phyloP scores from a whole-genome alignment of 2,113 vertebrate species.

The Syngnathus floridae region DNA sequence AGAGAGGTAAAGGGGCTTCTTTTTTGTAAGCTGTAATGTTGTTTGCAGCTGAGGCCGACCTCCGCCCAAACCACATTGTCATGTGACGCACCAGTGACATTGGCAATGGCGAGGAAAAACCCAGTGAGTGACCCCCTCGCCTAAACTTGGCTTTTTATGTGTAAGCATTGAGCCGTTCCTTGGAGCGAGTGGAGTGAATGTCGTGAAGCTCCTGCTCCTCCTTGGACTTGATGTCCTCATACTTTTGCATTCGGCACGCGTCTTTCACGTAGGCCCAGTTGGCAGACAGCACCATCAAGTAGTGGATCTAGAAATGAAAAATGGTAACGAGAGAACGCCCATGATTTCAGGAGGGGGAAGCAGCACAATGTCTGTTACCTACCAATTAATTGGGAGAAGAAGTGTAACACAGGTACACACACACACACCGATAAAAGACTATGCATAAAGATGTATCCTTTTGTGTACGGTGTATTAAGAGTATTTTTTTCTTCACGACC shows the following conservation, averaged over 20 bases:
- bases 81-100: slow-evolving; percentile 71
- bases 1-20: slow-evolving; percentile 70
- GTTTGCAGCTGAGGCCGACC: slow-evolving; percentile 56
- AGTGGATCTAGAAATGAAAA: slow-evolving; percentile 81
- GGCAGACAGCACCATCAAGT: slow-evolving; percentile 97
- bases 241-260: slow-evolving; percentile 97
- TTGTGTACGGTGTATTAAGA: not conserved
- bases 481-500: not conserved
- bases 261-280: slow-evolving; percentile 99
- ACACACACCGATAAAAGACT: not conserved
- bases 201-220: slow-evolving; percentile 98
- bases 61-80: slow-evolving; percentile 55
- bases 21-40: slow-evolving; percentile 57
- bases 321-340: too few species aligned
- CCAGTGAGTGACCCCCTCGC: slow-evolving; percentile 30
- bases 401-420: not conserved
- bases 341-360: not conserved
- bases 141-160: slow-evolving; percentile 77
- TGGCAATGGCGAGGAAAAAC: slow-evolving; percentile 49
- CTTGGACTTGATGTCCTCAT: slow-evolving; percentile 98
- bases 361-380: not conserved
- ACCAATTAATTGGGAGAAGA: not conserved
- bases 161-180: slow-evolving; percentile 98
- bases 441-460: not conserved
- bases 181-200: slow-evolving; percentile 98